Conservation (phyloP, 2,888 invertebrate species). For the Erpobdella octoculata region DNA sequence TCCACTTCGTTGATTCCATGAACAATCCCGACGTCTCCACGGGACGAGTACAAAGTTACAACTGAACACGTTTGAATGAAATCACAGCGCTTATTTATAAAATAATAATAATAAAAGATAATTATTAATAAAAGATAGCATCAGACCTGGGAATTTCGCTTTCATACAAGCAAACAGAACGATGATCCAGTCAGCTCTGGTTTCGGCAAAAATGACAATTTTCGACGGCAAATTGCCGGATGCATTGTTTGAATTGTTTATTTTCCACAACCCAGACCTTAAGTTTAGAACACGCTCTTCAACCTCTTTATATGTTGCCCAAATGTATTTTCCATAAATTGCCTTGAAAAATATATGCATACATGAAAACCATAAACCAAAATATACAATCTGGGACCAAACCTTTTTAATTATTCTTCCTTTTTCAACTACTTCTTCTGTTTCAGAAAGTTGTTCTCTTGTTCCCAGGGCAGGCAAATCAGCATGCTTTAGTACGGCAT, state of each 20-base stretch:
- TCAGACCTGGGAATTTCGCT: conserved; percentile 72
- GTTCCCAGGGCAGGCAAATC: conserved; percentile 77
- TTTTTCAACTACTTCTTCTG: conserved; percentile 86
- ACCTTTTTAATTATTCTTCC: conserved; percentile 69
- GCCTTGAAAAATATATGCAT: conserved; percentile 61
- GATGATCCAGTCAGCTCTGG: conserved; percentile 93
- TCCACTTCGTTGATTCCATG: conserved; percentile 96
- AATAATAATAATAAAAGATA: too few relatives aligned
- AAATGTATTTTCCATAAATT: conserved; percentile 83
- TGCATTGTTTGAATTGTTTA: conserved; percentile 45
- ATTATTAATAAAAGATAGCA: background rate
- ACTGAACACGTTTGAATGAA: conserved; percentile 60
- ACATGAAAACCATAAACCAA: background rate
- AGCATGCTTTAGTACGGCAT: conserved; percentile 67
- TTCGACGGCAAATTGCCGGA: conserved; percentile 49
- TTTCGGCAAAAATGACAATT: conserved; percentile 91
- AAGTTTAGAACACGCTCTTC: conserved; percentile 69
- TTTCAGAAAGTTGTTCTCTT: conserved; percentile 76
- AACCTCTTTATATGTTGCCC: conserved; percentile 75
- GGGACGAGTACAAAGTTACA: conserved; percentile 90
- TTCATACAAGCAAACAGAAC: conserved; percentile 92
- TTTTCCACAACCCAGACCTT: conserved; percentile 72
- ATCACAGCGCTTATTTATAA: too few relatives aligned
- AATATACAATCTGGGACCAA: background rate
- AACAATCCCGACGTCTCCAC: conserved; percentile 89